These are phyloP conservation scores for Plestiodon gilberti DNA, from an alignment of 2,113 vertebrate species.

Conservation along the genomic window DNA sequence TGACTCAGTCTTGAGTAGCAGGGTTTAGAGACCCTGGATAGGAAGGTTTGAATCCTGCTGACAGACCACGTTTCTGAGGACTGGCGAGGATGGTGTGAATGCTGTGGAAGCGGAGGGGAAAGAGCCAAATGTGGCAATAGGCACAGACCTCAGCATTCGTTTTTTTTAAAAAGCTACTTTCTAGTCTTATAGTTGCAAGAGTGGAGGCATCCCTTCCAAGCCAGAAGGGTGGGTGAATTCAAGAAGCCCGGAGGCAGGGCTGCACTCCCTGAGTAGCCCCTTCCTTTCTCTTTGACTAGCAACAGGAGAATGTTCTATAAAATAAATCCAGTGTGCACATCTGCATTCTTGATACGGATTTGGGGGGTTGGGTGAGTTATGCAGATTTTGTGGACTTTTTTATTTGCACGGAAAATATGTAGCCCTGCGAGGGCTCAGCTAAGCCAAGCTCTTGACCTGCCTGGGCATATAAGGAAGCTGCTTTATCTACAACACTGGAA, in stretches of 20 bases:
- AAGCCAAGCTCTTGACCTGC: not conserved
- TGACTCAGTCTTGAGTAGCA: too few relatives aligned
- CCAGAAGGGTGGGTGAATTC: not conserved
- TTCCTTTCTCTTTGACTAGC: not conserved
- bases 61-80: not conserved
- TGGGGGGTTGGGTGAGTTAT: not conserved
- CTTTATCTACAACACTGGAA: not conserved
- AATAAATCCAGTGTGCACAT: not conserved
- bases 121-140: not conserved
- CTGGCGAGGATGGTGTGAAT: not conserved
- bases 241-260: not conserved
- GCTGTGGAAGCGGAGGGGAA: not conserved
- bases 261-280: not conserved
- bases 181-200: not conserved
- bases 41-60: not conserved
- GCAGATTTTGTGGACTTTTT: not conserved
- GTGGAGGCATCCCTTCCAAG: not conserved
- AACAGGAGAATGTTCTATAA: not conserved
- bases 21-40: not conserved
- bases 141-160: not conserved
- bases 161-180: not conserved
- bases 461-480: not conserved
- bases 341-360: not conserved
- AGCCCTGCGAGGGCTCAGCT: not conserved
- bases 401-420: too few relatives aligned